Base-by-base conservation (phyloP, 2,113 vertebrate species). In the Alligator mississippiensis region DNA sequence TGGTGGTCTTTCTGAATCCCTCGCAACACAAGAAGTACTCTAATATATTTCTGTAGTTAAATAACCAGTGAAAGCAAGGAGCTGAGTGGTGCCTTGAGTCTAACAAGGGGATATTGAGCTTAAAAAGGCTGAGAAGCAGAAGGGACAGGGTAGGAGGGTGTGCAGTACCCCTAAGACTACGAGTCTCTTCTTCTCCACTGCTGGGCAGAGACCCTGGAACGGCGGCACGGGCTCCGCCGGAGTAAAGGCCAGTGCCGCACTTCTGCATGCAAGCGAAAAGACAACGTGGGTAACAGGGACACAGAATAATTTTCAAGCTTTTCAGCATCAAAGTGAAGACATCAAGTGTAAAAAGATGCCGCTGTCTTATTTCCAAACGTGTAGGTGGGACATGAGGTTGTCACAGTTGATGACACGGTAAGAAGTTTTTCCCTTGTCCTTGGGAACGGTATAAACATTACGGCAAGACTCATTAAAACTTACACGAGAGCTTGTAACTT, bases 381-480 rank as follows among this genome's bases (percentile, higher is more conserved):
- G 6, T 21, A 72, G 74, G 0, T 28, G 47, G 74, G 70, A 12
- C 15, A 21, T 1, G 2, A 76, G 57, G 27, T 38, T 62, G 4
- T 0, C 80, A 28, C 6, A 27, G 68, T 10, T 54, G 47, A 62
- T 72, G 59, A 38, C 78, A 92, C 16, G 6, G 28, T 4, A 55
- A 60, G 83, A 83, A 80, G 89, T 60, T 5, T 30, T 62, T 57
- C 47, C 57, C 27, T 60, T 47, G 68, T 88, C 90, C 93, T 91
- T 94, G 84, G 47, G 64, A 77, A 82, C 80, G 76, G 57, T 87
- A 61, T 54, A 92, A 86, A 82, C 27, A 74, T 64, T 74, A 24
- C 82, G 63, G 86, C 76, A 93, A 28, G 58, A 25, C 15, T 58
- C 93, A 81, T 92, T 91, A 90, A 84, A 82, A 77, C 72, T 81